A percentile compares a stretch with the other conserved stretches of the same genome.
Evolutionary conservation across 2,113 vertebrate genomes (phyloP).

Genomic region (Progne subis): DNA sequence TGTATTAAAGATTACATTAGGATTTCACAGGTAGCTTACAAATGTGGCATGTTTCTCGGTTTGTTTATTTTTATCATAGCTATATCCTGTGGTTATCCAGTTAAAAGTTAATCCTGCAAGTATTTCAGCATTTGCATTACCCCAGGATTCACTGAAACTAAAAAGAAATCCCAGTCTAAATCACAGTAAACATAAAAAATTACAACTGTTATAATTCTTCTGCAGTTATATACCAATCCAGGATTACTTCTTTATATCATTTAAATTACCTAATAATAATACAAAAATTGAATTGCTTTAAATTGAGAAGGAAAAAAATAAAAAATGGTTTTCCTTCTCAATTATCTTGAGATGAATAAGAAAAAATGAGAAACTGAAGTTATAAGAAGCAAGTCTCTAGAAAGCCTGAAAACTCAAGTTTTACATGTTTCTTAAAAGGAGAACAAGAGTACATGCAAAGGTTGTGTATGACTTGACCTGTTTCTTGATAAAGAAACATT

Average conservation of each 20-base stretch:
- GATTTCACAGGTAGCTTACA: neutral
- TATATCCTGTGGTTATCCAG: neutral
- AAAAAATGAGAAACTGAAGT: neutral
- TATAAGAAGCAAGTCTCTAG: neutral
- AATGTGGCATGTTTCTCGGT: neutral
- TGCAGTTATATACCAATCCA: neutral
- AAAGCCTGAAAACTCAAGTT: neutral
- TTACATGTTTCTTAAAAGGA: neutral
- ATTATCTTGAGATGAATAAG: neutral
- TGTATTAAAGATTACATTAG: neutral
- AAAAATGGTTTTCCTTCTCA: neutral
- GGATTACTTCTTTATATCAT: neutral
- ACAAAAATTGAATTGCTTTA: neutral
- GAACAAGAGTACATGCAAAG: neutral
- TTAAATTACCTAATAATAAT: neutral
- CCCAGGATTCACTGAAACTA: neutral
- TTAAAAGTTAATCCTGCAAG: neutral
- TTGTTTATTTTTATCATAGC: neutral
- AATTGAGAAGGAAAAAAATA: neutral
- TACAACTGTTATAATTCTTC: neutral
- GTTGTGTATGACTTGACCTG: neutral
- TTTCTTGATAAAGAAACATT: neutral
- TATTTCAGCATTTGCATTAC: neutral
- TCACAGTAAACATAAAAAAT: neutral
- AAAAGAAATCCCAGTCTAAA: neutral